Evolutionary conservation across 2,113 vertebrate genomes (phyloP).

Genomic region (Macquaria australasica): DNA sequence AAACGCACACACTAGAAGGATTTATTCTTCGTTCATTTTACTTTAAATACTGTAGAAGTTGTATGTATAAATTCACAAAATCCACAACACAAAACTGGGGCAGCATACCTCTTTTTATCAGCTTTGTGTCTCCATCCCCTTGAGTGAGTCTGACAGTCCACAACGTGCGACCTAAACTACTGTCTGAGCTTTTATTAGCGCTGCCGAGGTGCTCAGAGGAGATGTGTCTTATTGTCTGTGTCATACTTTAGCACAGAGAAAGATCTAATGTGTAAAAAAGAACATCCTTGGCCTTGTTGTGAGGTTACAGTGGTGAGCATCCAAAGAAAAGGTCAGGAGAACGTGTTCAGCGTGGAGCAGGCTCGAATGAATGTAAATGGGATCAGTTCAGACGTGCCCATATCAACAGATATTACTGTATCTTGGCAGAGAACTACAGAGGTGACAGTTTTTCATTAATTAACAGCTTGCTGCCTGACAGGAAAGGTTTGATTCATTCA

Average conservation of each 20-base stretch:
- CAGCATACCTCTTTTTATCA: not conserved
- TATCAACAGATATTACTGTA: not conserved
- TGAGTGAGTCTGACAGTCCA: not conserved
- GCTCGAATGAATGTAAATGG: not conserved
- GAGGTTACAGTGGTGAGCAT: not conserved
- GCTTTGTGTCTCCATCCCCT: not conserved
- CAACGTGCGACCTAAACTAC: not conserved
- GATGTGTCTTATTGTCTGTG: not conserved
- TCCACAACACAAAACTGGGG: not conserved
- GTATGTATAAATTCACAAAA: not conserved
- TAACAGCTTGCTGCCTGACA: slow-evolving; percentile 8
- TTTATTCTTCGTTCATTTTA: not conserved
- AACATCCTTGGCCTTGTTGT: not conserved
- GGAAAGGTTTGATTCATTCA: not conserved
- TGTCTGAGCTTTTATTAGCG: not conserved
- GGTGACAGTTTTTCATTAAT: not conserved
- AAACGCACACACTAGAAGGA: not conserved
- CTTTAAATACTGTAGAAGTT: not conserved
- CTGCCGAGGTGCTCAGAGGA: not conserved
- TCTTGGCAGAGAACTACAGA: not conserved
- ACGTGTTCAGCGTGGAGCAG: not conserved
- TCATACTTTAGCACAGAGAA: slow-evolving; percentile 14
- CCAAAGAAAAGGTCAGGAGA: not conserved
- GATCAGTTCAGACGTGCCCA: not conserved
- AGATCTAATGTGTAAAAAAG: slow-evolving; percentile 26